Evolutionary conservation across 2,888 invertebrate species (phyloP).

Genomic region (Aromia moschata): DNA sequence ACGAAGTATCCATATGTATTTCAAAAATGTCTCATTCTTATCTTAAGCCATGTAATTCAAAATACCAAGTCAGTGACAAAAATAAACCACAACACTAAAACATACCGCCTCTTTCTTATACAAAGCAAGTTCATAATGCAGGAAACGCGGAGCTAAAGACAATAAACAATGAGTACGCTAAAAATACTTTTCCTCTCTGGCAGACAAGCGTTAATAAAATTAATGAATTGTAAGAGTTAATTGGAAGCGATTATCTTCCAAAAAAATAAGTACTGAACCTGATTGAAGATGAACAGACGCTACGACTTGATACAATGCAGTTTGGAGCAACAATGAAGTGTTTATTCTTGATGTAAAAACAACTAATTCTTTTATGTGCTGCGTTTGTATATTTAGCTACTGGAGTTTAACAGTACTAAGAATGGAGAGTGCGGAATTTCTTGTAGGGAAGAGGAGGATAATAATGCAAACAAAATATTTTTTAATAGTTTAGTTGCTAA

Average conservation of each 20-base stretch:
- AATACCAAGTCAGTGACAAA: no score
- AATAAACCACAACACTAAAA: no score
- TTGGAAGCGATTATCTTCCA: slow-evolving; percentile 20
- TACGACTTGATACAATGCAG: slow-evolving; percentile 39
- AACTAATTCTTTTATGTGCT: slow-evolving; percentile 26
- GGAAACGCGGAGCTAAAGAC: slow-evolving; percentile 9
- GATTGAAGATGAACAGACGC: slow-evolving; percentile 43
- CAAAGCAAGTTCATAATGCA: background rate
- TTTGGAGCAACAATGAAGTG: slow-evolving; percentile 44
- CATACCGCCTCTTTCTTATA: background rate
- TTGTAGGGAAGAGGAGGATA: background rate
- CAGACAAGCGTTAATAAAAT: slow-evolving; percentile 14
- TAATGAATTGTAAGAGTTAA: slow-evolving; percentile 11
- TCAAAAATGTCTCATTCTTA: no score
- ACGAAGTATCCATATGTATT: no score
- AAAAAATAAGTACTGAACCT: slow-evolving; percentile 24
- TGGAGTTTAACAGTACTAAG: slow-evolving; percentile 12
- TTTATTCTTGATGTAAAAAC: slow-evolving; percentile 37
- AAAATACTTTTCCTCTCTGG: slow-evolving; percentile 9
- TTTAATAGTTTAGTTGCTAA: no score
- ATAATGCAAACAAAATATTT: no score
- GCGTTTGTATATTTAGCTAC: slow-evolving; percentile 42
- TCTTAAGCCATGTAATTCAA: no score
- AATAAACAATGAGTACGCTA: slow-evolving; percentile 12
- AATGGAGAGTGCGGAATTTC: slow-evolving; percentile 9